These are phyloP conservation scores for Yoshiicerus persimilis DNA, from an alignment of 1,140 invertebrate species.

Conservation along the genomic window DNA sequence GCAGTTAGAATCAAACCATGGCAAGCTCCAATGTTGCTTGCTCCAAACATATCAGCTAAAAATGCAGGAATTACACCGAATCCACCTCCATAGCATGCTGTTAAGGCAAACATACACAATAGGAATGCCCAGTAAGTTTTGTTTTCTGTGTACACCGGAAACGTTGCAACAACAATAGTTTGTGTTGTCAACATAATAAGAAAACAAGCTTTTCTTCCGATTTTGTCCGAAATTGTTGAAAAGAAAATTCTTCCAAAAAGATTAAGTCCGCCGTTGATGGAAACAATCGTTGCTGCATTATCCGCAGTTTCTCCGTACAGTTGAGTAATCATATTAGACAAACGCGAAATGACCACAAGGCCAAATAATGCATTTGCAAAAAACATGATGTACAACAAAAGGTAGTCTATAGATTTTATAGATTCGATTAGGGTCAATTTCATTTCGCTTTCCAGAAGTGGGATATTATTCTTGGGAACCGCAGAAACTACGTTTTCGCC, in stretches of 20 bases:
- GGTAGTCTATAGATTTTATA: conserved; percentile 31
- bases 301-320: conserved; percentile 31
- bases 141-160: conserved; percentile 37
- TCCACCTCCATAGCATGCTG: conserved; percentile 42
- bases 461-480: background rate
- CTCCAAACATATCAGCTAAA: conserved; percentile 43
- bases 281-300: conserved; percentile 40
- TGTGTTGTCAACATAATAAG: conserved; percentile 35
- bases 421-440: conserved; percentile 39
- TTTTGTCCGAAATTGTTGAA: conserved; percentile 34
- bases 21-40: conserved; percentile 38
- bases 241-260: conserved; percentile 42
- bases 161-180: conserved; percentile 35
- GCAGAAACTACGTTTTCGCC: background rate
- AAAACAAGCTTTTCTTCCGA: conserved; percentile 44
- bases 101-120: conserved; percentile 33
- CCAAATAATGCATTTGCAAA: conserved; percentile 42
- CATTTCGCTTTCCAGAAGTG: background rate
- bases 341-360: conserved; percentile 33
- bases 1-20: conserved; percentile 46
- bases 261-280: conserved; percentile 47
- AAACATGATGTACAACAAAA: conserved; percentile 39
- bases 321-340: conserved; percentile 45
- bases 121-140: conserved; percentile 41
- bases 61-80: conserved; percentile 45